Conservation (phyloP, 2,113 vertebrate genomes). For the Perognathus longimembris region DNA sequence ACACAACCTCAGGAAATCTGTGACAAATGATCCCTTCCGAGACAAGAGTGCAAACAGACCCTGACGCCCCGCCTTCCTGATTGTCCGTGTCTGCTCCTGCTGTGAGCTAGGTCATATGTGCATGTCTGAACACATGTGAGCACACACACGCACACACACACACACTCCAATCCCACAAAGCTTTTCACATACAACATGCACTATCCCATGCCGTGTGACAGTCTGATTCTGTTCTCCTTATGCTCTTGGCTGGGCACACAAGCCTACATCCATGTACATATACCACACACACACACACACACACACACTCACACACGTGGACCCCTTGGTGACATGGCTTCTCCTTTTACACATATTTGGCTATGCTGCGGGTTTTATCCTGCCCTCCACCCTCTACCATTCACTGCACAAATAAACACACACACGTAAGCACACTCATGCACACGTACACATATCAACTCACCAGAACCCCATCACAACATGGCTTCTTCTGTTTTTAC, state of each 20-base stretch:
- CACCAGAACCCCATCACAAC: constrained; percentile 46
- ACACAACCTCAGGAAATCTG: neutral
- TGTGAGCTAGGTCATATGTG: neutral
- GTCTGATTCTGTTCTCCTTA: neutral
- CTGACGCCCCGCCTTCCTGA: neutral
- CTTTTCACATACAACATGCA: neutral
- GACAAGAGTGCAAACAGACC: neutral
- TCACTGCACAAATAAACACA: neutral
- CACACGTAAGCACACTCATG: accelerated
- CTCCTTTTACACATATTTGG: constrained; percentile 63
- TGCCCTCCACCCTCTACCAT: neutral
- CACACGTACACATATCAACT: neutral
- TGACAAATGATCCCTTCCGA: neutral
- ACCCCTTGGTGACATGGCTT: constrained; percentile 65
- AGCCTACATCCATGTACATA: accelerated
- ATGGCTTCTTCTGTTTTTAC: constrained; percentile 77
- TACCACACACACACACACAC: accelerated
- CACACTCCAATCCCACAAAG: neutral
- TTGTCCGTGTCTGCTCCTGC: neutral
- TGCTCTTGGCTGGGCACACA: neutral
- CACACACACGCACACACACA: neutral
- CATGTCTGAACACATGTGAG: neutral
- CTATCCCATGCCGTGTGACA: too few species aligned
- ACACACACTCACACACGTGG: neutral
- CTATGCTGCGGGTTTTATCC: constrained; percentile 17